Evolutionary conservation across 1,140 invertebrate species (phyloP).

Genomic region (Drosophila santomea): DNA sequence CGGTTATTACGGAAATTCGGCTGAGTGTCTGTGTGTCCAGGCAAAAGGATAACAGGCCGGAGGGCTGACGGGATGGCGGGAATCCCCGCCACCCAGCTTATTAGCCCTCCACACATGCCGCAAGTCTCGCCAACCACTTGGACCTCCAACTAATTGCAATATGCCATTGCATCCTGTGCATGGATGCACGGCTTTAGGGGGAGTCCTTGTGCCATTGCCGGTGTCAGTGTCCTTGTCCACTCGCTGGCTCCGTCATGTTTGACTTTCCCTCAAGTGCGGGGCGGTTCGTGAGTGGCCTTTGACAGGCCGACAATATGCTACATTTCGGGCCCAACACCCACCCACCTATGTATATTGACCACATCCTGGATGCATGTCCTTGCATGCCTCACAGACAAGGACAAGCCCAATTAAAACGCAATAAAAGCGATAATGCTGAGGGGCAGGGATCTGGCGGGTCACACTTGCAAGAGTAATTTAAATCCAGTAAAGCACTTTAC

Average conservation of each 20-base stretch:
- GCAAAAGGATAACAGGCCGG: constrained; percentile 43
- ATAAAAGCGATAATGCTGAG: constrained; percentile 75
- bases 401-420: constrained; percentile 81
- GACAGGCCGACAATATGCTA: constrained; percentile 71
- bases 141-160: constrained; percentile 76
- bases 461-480: constrained; percentile 12
- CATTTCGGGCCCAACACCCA: constrained; percentile 19
- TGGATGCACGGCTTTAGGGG: constrained; percentile 21
- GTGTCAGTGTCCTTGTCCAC: constrained; percentile 55
- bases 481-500: not conserved
- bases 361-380: constrained; percentile 73
- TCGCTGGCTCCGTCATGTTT: constrained; percentile 68
- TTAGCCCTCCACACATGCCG: constrained; percentile 63
- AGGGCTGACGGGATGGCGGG: not conserved
- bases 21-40: constrained; percentile 11
- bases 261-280: constrained; percentile 25
- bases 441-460: not conserved
- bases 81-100: constrained; percentile 40
- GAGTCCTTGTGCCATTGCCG: constrained; percentile 28
- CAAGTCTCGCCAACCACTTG: constrained; percentile 50
- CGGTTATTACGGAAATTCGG: constrained; percentile 59
- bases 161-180: constrained; percentile 76
- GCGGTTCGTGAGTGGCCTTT: constrained; percentile 51
- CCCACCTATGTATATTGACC: constrained; percentile 30
- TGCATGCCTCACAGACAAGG: constrained; percentile 73